Conservation (phyloP, 2,888 invertebrate species). For the Embidobia sp. region DNA sequence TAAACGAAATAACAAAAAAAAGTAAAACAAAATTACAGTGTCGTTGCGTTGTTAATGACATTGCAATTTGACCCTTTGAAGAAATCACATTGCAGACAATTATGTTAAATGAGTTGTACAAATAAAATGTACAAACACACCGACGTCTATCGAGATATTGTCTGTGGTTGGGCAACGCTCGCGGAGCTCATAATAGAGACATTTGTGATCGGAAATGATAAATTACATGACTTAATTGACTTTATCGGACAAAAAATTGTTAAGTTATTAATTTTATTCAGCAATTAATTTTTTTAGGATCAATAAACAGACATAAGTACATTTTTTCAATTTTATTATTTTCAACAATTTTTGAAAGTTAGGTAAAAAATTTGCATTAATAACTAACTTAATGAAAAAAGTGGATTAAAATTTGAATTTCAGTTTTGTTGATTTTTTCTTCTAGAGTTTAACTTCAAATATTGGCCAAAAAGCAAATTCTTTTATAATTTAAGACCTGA, state of each 20-base stretch:
- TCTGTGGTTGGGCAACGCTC: conserved; percentile 29
- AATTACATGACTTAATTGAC: conserved; percentile 26
- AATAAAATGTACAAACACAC: conserved; percentile 21
- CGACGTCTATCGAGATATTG: conserved; percentile 44
- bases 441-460: too few relatives aligned
- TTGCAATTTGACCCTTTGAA: conserved; percentile 29
- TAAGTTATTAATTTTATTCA: background rate
- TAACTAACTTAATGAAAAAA: too few relatives aligned
- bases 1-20: background rate
- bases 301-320: too few relatives aligned
- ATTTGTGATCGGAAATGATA: conserved; percentile 49
- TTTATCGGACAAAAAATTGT: conserved; percentile 21
- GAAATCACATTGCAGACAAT: conserved; percentile 35
- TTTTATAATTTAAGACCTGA: too few relatives aligned
- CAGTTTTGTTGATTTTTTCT: too few relatives aligned
- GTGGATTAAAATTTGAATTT: too few relatives aligned
- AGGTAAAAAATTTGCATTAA: too few relatives aligned
- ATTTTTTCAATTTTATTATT: too few relatives aligned
- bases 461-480: too few relatives aligned
- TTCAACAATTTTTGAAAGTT: too few relatives aligned
- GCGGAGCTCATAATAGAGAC: conserved; percentile 35
- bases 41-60: conserved; percentile 45
- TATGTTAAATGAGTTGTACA: conserved; percentile 42
- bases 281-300: too few relatives aligned
- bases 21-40: conserved; percentile 8